Base-by-base conservation (phyloP, 2,113 vertebrate genomes). In the Sinocyclocheilus grahami region DNA sequence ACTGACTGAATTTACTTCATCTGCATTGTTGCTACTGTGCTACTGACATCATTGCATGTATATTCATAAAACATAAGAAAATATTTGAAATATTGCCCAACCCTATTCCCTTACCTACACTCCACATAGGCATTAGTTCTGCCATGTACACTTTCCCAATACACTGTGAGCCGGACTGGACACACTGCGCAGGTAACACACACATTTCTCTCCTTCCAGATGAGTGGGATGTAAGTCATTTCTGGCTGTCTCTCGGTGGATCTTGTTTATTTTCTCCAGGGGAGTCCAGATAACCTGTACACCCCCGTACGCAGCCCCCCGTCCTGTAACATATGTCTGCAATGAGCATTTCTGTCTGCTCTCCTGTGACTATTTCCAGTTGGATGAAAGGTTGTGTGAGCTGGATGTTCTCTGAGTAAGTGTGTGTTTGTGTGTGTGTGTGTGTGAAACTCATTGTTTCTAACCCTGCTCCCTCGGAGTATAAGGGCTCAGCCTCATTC, bases 381-480 rank as follows among this genome's bases (percentile, higher is more conserved):
- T 27, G 65, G 37, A 81, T 24, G 65, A 30, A 86, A 79, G 39
- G 77, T 39, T 37, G 30, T 42, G 30, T 60, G 78, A 30, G 16
- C 22, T 71, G 12, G 77, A 62, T 58, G 60, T 65, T 67, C 55
- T 63, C 14, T 12, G 42, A 62, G 33, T 53, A 33, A 39, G 53
- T 88, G 89, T 92, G 37, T 39, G 37, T 6, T 3, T 39, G 39
- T 7, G 39, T 39, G 39, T 39, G 86, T 86, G 89, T 88, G 91
- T 92, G 89, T 67, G 79, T 81, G 37, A 51, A 67, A 51, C 42
- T 65, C 81, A 55, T 83, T 83, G 48, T 72, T 83, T 83, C 27
- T n/a, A 39, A 39, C 7, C 67, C 22, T 37, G 46, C 27, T 83
- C 11, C 11, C 14, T 71, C 5, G 0, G 80, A 48, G 80, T 71